Conservation (phyloP, 2,113 vertebrate species). For the Pimephales promelas region DNA sequence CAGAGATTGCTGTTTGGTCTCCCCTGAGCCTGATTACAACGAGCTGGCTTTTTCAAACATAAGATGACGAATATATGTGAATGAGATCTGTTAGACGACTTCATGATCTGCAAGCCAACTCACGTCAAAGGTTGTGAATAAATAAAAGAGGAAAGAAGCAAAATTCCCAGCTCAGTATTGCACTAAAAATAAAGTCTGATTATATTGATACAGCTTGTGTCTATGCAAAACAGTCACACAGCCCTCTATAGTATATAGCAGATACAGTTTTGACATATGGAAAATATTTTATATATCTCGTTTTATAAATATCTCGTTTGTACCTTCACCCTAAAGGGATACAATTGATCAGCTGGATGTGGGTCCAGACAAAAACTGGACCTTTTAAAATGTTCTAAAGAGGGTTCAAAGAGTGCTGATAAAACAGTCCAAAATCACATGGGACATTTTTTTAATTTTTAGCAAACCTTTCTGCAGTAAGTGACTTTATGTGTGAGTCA, state of each 20-base stretch:
- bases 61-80: constrained; percentile 20
- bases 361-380: background rate
- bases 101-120: constrained; percentile 14
- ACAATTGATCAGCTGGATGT: background rate
- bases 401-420: background rate
- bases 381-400: background rate
- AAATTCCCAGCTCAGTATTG: constrained; percentile 2
- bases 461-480: background rate
- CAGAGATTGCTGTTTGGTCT: constrained; percentile 22
- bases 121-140: constrained; percentile 6
- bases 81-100: background rate
- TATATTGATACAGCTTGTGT: background rate
- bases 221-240: background rate
- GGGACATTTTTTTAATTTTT: background rate
- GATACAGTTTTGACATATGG: background rate
- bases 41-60: constrained; percentile 17
- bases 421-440: background rate
- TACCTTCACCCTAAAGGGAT: background rate
- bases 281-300: background rate
- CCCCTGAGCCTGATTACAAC: background rate
- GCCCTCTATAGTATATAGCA: background rate
- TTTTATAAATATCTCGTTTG: background rate
- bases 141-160: background rate
- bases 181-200: background rate
- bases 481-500: background rate